Percentiles rank a stretch among this genome's conserved stretches.
Conservation (phyloP, 2,888 invertebrate species). For the Acleris emargana region DNA sequence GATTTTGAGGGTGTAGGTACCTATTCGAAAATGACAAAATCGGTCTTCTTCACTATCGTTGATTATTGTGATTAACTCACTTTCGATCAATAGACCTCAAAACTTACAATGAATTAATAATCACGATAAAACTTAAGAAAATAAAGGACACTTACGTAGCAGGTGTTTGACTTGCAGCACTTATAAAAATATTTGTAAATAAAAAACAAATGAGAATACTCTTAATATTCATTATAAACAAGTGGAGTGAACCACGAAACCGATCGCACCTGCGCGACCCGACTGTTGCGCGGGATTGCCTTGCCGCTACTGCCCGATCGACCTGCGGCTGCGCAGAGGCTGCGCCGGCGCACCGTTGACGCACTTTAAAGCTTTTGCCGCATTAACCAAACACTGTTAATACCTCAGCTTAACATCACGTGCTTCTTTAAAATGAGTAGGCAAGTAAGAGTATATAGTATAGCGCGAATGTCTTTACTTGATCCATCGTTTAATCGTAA, state of each 20-base stretch:
- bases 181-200: slow-evolving; percentile 52
- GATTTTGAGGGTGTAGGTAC: no score
- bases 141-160: slow-evolving; percentile 56
- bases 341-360: slow-evolving; percentile 54
- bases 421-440: slow-evolving; percentile 1
- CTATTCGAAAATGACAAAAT: no score
- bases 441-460: neutral
- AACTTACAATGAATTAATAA: neutral
- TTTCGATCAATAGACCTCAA: neutral
- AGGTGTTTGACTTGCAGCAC: slow-evolving; percentile 61
- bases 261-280: slow-evolving; percentile 54
- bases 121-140: neutral
- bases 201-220: slow-evolving; percentile 55
- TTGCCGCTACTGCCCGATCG: slow-evolving; percentile 64
- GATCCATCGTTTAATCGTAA: no score
- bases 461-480: no score
- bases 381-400: slow-evolving; percentile 45
- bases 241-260: slow-evolving; percentile 57
- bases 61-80: no score
- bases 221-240: slow-evolving; percentile 64
- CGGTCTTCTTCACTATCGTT: no score
- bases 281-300: slow-evolving; percentile 69
- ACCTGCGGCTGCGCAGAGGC: slow-evolving; percentile 55
- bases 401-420: slow-evolving; percentile 37
- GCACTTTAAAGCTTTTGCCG: slow-evolving; percentile 61